Conservation (phyloP, 2,888 invertebrate species). For the Lithophane semibrunnea region DNA sequence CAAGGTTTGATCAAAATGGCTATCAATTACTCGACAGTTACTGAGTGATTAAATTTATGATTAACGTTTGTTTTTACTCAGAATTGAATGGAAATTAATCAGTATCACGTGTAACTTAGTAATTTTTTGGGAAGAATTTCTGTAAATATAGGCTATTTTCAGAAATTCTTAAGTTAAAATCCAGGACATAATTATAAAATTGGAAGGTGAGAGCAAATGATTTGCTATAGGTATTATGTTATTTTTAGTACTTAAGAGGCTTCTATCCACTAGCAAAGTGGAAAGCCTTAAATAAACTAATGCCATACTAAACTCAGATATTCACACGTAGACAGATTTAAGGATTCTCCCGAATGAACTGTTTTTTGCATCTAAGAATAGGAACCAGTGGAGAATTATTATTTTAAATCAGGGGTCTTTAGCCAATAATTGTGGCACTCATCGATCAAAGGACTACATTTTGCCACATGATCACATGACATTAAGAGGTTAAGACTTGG, state of each 20-base stretch:
- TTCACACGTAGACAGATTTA: slow-evolving; percentile 6
- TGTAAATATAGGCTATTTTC: too few species aligned
- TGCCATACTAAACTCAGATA: background rate
- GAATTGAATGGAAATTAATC: slow-evolving; percentile 6
- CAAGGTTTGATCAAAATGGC: slow-evolving; percentile 23
- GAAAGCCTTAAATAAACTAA: slow-evolving; percentile 7
- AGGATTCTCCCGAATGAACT: background rate
- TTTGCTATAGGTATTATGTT: slow-evolving; percentile 4
- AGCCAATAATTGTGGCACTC: background rate
- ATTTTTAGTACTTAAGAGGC: slow-evolving; percentile 6
- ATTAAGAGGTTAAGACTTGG: background rate
- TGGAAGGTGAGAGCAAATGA: background rate
- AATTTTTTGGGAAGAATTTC: background rate
- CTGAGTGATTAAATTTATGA: slow-evolving; percentile 18
- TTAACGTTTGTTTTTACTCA: slow-evolving; percentile 3
- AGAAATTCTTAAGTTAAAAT: background rate
- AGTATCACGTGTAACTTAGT: background rate
- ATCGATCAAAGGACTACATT: background rate
- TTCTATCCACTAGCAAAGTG: slow-evolving; percentile 8
- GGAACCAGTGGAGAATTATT: background rate
- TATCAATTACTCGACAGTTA: slow-evolving; percentile 25
- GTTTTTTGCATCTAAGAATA: slow-evolving; percentile 3
- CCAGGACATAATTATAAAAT: background rate
- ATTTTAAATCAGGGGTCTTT: background rate
- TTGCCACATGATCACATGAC: slow-evolving; percentile 6